phyloP scores from a whole-genome alignment of 2,113 vertebrate species.

The Plestiodon gilberti region DNA sequence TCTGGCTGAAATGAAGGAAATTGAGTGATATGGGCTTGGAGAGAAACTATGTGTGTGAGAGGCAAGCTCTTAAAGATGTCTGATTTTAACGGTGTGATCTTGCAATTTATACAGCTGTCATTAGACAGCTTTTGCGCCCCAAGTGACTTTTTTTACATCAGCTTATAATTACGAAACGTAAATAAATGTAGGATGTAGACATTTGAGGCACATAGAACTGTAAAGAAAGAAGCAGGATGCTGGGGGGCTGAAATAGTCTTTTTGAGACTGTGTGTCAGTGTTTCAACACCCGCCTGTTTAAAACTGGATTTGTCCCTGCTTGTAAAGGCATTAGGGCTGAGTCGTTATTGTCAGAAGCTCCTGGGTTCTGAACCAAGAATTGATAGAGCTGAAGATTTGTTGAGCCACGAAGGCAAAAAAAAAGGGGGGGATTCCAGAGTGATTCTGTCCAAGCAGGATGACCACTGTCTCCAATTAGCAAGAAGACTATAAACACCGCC shows the following conservation, averaged over 20 bases:
- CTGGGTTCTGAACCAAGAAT: too few relatives aligned
- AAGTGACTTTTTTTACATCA: not conserved
- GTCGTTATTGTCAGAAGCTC: not conserved
- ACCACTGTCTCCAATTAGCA: too few relatives aligned
- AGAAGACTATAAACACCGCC: too few relatives aligned
- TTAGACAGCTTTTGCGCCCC: not conserved
- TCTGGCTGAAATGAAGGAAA: not conserved
- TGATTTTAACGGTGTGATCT: not conserved
- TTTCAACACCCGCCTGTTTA: not conserved
- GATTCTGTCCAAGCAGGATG: too few relatives aligned
- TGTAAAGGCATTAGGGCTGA: not conserved
- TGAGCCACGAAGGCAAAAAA: too few relatives aligned
- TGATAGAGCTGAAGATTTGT: too few relatives aligned
- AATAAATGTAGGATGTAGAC: not conserved
- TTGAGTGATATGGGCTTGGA: slow-evolving; percentile 6
- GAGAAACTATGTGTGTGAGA: slow-evolving; percentile 19
- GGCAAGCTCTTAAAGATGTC: slow-evolving; percentile 8
- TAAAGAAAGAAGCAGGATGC: not conserved
- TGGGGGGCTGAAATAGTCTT: slow-evolving; percentile 20
- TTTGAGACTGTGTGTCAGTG: slow-evolving; percentile 1
- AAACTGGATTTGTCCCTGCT: not conserved
- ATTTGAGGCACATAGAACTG: not conserved
- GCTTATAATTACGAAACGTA: not conserved
- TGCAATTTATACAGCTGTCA: not conserved
- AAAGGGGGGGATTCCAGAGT: too few relatives aligned